Base-by-base conservation (phyloP, 1,140 invertebrate genomes). In the Ditylenchus dipsaci region DNA sequence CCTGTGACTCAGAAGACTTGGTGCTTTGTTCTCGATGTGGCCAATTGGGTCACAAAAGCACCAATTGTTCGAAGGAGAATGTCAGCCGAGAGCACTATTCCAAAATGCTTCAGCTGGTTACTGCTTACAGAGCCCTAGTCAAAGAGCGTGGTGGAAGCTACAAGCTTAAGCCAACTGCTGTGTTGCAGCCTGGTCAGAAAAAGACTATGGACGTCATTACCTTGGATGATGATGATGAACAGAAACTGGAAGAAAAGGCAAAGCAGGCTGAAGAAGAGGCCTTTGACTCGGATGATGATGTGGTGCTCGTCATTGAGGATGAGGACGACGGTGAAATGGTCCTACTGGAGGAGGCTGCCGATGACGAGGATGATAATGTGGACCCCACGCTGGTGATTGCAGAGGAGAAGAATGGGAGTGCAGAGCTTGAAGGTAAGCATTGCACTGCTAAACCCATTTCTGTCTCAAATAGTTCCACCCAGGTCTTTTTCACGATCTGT, bases 291-390 rank as follows among this genome's bases (percentile, higher is more conserved):
- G 49, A 53, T 15, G 49, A 19, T 53, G 49, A 53, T 8, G 49
- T 53, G 49, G 49, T 53, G 49, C 49, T 21, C 3, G 49, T 26
- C 3, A 53, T 53, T 1, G 23, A 53, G 15, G 49, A 61, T 61
- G 59, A 61, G 3, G 38, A 61, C 38, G 59, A 61, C 38, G 59
- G 26, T 5, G 53, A 56, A 23, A 29, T 23, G 53, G 13, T 23
- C 13, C 13, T 29, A 13, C 13, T 56, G 53, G 53, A 56, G 13
- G 29, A 56, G 21, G 13, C 29, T 29, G 53, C 21, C 3, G 53
- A 56, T 29, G 29, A 56, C 60, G 60, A 62, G 30, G 60, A 62
- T 13, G 60, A 62, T 53, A 57, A 62, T 13, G 60, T 3, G 33
- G 30, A 29, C 27, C 23, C 33, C 3, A 57, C 33, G 3, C 13